Conservation (phyloP, 2,113 vertebrate genomes). For the Callionymus lyra region DNA sequence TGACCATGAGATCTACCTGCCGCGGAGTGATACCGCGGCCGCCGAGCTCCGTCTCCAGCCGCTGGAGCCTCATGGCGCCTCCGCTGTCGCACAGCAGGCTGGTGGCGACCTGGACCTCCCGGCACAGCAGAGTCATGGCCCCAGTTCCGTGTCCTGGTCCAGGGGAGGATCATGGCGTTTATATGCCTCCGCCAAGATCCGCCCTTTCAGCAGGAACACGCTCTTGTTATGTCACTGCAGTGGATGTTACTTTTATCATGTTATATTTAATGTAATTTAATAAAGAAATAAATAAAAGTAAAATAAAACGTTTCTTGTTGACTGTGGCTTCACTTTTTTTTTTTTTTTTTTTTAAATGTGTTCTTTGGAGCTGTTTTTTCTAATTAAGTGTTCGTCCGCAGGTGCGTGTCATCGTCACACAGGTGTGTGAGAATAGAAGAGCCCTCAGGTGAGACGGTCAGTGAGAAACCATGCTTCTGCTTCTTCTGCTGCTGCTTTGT, state of each 20-base stretch:
- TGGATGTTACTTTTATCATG: too few species aligned
- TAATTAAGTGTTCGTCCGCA: too few species aligned
- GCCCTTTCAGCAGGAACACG: neutral
- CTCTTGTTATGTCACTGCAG: too few species aligned
- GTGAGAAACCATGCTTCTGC: neutral
- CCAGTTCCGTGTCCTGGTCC: too few species aligned
- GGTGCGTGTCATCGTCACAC: neutral
- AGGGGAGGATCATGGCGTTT: too few species aligned
- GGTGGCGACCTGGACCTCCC: conserved; percentile 44
- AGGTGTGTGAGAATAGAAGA: neutral
- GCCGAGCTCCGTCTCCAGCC: conserved; percentile 43
- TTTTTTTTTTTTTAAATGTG: too few species aligned
- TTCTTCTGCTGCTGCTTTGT: neutral
- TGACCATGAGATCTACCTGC: conserved; percentile 37
- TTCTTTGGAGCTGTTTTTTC: too few species aligned
- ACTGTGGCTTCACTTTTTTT: too few species aligned
- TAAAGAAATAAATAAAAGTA: too few species aligned
- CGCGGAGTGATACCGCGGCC: conserved; percentile 26
- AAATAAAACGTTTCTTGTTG: too few species aligned
- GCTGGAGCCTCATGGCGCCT: conserved; percentile 41
- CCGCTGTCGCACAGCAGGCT: conserved; percentile 38
- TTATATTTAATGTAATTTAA: too few species aligned
- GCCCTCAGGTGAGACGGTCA: neutral
- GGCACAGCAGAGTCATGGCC: conserved; percentile 30
- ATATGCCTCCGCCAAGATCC: too few species aligned